Evolutionary conservation across 2,797 vertebrate species (phyloP).

Genomic region (Lepus townsendii): DNA sequence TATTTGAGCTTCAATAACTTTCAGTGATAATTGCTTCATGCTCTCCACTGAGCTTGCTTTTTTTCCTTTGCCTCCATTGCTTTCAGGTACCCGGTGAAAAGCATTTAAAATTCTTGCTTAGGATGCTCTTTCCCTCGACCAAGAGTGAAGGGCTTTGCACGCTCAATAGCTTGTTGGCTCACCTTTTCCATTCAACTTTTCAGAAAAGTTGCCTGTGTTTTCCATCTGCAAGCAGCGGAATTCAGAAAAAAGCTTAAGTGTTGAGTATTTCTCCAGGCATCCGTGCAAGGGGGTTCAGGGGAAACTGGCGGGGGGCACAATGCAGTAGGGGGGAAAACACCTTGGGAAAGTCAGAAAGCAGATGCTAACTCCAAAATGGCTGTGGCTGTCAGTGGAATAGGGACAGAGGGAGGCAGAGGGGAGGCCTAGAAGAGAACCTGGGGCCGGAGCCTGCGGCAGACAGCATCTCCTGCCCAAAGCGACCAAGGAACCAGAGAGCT

Average conservation of each 20-base stretch:
- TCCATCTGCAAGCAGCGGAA: slow-evolving; percentile 7
- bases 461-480: neutral
- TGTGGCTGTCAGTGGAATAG: neutral
- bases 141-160: slow-evolving; percentile 48
- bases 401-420: neutral
- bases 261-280: slow-evolving; percentile 65
- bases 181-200: slow-evolving; percentile 65
- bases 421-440: neutral
- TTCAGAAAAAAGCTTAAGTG: slow-evolving; percentile 35
- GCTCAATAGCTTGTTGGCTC: slow-evolving; percentile 16
- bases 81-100: slow-evolving; percentile 65
- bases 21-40: slow-evolving; percentile 74
- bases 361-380: neutral
- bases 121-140: slow-evolving; percentile 71
- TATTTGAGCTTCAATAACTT: slow-evolving; percentile 80
- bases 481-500: neutral
- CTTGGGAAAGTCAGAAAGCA: neutral
- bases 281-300: slow-evolving; percentile 15
- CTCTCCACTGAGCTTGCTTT: slow-evolving; percentile 27
- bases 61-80: slow-evolving; percentile 57
- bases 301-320: neutral
- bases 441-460: neutral
- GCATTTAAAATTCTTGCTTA: slow-evolving; percentile 80
- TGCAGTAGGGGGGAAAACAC: neutral
- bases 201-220: slow-evolving; percentile 55